These are phyloP conservation scores for Chrysemys picta DNA, from an alignment of 2,113 vertebrate species.

Conservation along the genomic window DNA sequence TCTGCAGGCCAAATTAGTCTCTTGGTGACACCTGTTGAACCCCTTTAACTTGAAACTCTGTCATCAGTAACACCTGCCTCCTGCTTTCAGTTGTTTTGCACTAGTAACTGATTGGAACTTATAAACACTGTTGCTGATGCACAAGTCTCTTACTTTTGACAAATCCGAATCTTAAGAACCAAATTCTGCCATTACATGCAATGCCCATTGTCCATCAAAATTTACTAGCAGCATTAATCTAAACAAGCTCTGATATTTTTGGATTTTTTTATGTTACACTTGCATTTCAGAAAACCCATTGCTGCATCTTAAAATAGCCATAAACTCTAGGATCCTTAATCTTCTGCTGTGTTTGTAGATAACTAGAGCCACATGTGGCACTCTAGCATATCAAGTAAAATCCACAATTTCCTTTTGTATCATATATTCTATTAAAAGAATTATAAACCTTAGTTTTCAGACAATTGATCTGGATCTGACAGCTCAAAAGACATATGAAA, in stretches of 20 bases:
- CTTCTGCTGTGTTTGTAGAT: neutral
- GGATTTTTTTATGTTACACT: neutral
- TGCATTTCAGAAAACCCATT: neutral
- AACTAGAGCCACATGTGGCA: no score
- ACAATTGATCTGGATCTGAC: neutral
- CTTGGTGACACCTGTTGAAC: accelerated
- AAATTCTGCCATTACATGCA: neutral
- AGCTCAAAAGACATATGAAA: neutral
- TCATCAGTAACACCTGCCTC: accelerated
- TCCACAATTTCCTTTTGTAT: neutral
- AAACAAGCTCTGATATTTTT: neutral
- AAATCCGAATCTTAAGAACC: neutral
- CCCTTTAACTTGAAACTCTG: accelerated
- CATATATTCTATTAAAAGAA: neutral
- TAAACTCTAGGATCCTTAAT: neutral
- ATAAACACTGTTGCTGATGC: neutral
- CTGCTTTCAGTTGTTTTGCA: accelerated
- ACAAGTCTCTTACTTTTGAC: neutral
- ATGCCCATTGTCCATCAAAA: neutral
- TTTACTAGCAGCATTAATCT: neutral
- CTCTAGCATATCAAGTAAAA: neutral
- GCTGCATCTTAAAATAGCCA: neutral
- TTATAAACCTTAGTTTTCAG: neutral
- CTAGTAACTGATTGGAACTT: accelerated
- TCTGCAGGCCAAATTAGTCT: accelerated